These are phyloP conservation scores for Unio delphinus DNA, from an alignment of 2,888 invertebrate genomes.

Conservation along the genomic window DNA sequence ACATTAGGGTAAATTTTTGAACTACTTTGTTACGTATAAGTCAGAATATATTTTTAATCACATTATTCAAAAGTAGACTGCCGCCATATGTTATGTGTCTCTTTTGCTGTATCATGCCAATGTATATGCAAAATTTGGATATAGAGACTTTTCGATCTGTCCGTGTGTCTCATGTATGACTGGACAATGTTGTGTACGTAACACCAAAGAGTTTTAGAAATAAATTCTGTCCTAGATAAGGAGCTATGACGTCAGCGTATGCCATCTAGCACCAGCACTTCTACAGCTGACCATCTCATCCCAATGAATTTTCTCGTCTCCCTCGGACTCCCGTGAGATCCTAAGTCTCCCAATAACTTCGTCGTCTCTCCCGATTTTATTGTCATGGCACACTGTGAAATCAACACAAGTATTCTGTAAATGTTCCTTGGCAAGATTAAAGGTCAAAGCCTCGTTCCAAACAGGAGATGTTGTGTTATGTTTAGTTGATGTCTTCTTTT, in stretches of 20 bases:
- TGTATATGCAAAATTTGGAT: too few species aligned
- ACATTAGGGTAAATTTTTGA: too few species aligned
- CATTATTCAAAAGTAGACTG: too few species aligned
- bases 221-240: too few species aligned
- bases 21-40: too few species aligned
- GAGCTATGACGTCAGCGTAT: slow-evolving; percentile 11
- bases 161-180: too few species aligned
- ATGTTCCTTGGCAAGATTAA: slow-evolving; percentile 77
- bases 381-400: slow-evolving; percentile 78
- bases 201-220: too few species aligned
- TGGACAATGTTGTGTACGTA: too few species aligned
- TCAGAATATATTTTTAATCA: too few species aligned
- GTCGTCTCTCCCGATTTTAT: slow-evolving; percentile 75
- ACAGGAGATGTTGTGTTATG: slow-evolving; percentile 85
- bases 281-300: slow-evolving; percentile 61
- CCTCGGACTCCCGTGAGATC: slow-evolving; percentile 72
- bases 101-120: too few species aligned
- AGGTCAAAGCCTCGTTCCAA: slow-evolving; percentile 93
- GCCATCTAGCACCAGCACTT: slow-evolving; percentile 62
- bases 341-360: slow-evolving; percentile 76
- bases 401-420: slow-evolving; percentile 76
- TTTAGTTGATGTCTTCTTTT: slow-evolving; percentile 87
- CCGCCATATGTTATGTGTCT: too few species aligned
- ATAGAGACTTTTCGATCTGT: too few species aligned
- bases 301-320: slow-evolving; percentile 63